Evolutionary conservation across 23 tunicate species (phyloP).

Genomic region (Styela clava): DNA sequence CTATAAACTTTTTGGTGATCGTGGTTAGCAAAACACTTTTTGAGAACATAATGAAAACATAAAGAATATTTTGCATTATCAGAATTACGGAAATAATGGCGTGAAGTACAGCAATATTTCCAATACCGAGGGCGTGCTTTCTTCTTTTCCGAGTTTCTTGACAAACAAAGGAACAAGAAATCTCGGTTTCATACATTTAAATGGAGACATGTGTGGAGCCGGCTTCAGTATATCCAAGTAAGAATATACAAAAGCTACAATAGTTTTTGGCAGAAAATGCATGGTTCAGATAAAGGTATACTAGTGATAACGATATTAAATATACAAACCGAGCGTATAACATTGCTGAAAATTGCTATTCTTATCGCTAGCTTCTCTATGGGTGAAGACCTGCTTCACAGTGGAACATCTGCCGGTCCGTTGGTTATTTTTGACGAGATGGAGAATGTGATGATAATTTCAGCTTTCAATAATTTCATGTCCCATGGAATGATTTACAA

Average conservation of each 20-base stretch:
- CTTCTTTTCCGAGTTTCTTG: constrained; percentile 62
- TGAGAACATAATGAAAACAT: too few species aligned
- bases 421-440: constrained; percentile 53
- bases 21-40: too few species aligned
- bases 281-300: too few species aligned
- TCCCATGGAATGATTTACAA: constrained; percentile 65
- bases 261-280: too few species aligned
- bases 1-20: too few species aligned
- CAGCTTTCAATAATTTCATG: constrained; percentile 81
- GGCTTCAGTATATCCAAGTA: constrained; percentile 48
- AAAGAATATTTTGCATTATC: too few species aligned
- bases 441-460: constrained; percentile 53
- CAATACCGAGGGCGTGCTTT: constrained; percentile 35
- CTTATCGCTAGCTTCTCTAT: background rate
- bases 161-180: constrained; percentile 17
- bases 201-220: constrained; percentile 66
- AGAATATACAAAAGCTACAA: too few species aligned
- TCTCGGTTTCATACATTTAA: constrained; percentile 44
- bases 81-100: constrained; percentile 32
- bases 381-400: constrained; percentile 12
- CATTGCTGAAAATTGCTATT: too few species aligned
- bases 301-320: too few species aligned
- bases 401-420: constrained; percentile 71
- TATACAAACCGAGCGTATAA: too few species aligned
- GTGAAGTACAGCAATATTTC: constrained; percentile 55